phyloP scores from a whole-genome alignment of 2,888 invertebrate species.

The Archips xylosteana region DNA sequence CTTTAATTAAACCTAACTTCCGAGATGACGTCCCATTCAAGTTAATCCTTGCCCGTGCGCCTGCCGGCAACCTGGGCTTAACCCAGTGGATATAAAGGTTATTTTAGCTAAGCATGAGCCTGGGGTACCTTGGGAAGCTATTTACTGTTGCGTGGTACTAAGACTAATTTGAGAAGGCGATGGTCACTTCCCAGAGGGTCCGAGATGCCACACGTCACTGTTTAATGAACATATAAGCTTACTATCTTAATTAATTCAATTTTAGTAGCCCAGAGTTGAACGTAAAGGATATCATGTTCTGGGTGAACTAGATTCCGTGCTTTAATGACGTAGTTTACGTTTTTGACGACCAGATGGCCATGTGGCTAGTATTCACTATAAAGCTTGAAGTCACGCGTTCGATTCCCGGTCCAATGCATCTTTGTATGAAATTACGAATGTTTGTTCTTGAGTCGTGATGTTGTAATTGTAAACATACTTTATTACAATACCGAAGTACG shows the following conservation, averaged over 20 bases:
- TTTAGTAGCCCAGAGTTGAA: constrained; percentile 24
- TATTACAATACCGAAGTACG: too few relatives aligned
- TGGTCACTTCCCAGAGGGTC: constrained; percentile 38
- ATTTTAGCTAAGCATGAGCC: constrained; percentile 11
- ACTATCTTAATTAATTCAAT: constrained; percentile 39
- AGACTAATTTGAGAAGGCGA: constrained; percentile 45
- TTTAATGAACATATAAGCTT: constrained; percentile 35
- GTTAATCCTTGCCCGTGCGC: constrained; percentile 63
- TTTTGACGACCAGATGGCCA: too few relatives aligned
- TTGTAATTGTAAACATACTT: too few relatives aligned
- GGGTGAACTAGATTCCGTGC: constrained; percentile 4
- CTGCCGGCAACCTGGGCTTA: constrained; percentile 44
- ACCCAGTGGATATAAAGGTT: constrained; percentile 45
- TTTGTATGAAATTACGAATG: too few relatives aligned
- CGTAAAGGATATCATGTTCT: constrained; percentile 26
- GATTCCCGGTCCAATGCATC: too few relatives aligned
- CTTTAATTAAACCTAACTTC: constrained; percentile 81
- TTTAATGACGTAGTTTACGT: not conserved
- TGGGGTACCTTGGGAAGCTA: constrained; percentile 49
- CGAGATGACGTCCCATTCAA: constrained; percentile 73
- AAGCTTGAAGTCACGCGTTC: too few relatives aligned
- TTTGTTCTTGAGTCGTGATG: too few relatives aligned
- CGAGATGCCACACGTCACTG: constrained; percentile 24
- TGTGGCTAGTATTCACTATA: too few relatives aligned
- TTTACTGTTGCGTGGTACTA: constrained; percentile 71